Base-by-base conservation (phyloP, 92 coral and sea anemone genomes). In the Paramuricea clavata region DNA sequence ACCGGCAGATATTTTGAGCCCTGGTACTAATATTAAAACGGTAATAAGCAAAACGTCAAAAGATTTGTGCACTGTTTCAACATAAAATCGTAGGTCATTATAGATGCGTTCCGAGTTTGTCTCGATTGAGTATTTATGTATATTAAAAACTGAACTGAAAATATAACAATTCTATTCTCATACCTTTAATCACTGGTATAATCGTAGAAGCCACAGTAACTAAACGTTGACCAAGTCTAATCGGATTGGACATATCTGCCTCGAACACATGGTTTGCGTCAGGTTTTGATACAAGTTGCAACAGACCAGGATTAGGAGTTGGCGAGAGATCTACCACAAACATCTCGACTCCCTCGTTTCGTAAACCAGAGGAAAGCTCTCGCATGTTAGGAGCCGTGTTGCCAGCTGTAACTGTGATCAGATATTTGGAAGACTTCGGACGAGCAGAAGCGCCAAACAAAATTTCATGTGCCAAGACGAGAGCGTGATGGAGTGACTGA, bases 371-470 rank as follows among this genome's bases (percentile, higher is more conserved):
- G 12, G 84, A 59, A 9, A 79, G 73, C 36, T 79, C 50, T 17
- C 31, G 35, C 3, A 79, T 60, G 4, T 36, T 79, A 15, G 73
- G 84, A 32, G 33, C 34, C 5, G 56, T 36, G 32, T 26, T 60
- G 19, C 73, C 67, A 5, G 56, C 44, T 1, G 84, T 61, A 1
- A 79, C 57, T 2, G 73, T 79, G 54, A 79, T 61, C 72, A 79
- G 36, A 41, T 54, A 59, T 47, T 79, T 79, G 13, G 54, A 34
- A 0, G 84, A 79, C n/a, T 79, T 28, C 1, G 71, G 84, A 11
- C 84, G 84, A 26, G 72, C 84, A 12, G 84, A 79, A 12, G 84
- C 84, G 27, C 84, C 84, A 61, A 79, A 79, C 21, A 79, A 26
- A 34, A 79, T 79, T 36, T 79, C 84, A 33, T 79, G 84, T 3